Evolutionary conservation across 2,797 vertebrate genomes (phyloP).

Genomic region (Liparis tanakae): DNA sequence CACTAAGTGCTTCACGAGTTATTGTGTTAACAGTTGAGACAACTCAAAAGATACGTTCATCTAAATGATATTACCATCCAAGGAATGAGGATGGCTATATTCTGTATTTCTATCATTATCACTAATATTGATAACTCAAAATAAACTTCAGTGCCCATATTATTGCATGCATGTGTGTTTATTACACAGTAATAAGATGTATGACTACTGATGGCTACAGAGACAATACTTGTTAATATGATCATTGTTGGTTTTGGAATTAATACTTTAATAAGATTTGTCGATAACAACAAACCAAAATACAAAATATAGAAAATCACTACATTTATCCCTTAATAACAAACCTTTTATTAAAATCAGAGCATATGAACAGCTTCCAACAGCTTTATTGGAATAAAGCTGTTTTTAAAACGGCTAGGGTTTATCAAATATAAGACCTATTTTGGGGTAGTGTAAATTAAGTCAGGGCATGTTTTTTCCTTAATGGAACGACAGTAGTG

Average conservation of each 20-base stretch:
- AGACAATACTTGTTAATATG: neutral
- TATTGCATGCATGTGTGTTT: neutral
- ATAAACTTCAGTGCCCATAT: neutral
- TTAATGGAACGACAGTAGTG: neutral
- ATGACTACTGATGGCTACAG: neutral
- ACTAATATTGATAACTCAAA: neutral
- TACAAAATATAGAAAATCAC: neutral
- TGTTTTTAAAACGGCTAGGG: neutral
- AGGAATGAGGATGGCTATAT: neutral
- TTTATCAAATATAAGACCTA: neutral
- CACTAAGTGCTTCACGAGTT: neutral
- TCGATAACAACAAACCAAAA: neutral
- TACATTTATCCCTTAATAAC: neutral
- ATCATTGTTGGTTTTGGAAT: neutral
- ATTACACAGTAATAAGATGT: neutral
- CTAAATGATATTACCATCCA: neutral
- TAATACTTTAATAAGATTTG: neutral
- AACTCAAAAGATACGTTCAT: neutral
- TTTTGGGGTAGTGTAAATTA: neutral
- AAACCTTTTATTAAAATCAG: neutral
- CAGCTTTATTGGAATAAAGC: too few species aligned
- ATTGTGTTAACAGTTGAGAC: neutral
- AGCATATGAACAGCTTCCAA: too few species aligned
- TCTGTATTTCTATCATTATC: neutral
- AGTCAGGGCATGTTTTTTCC: neutral